These are phyloP conservation scores for Dermolepida albohirtum DNA, from an alignment of 2,888 invertebrate genomes.

Conservation along the genomic window DNA sequence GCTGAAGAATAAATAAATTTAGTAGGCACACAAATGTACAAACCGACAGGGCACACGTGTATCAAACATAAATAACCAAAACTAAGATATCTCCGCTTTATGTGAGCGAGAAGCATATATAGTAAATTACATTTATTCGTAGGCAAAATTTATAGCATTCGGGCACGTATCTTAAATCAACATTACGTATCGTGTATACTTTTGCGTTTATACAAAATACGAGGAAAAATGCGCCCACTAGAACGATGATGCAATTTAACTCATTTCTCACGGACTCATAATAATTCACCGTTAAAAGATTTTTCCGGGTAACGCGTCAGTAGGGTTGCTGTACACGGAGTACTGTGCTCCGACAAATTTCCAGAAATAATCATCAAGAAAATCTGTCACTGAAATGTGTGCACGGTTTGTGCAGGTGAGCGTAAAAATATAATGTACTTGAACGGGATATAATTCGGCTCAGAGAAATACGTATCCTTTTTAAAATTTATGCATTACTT, in stretches of 20 bases:
- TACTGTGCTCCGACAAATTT: slow-evolving; percentile 4
- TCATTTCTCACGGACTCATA: slow-evolving; percentile 58
- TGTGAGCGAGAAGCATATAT: slow-evolving; percentile 8
- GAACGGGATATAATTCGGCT: neutral
- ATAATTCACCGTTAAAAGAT: slow-evolving; percentile 58
- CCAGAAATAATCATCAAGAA: slow-evolving; percentile 9
- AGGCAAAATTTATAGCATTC: slow-evolving; percentile 33
- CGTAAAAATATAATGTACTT: neutral
- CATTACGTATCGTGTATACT: slow-evolving; percentile 36
- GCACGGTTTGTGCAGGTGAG: neutral
- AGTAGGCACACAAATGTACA: slow-evolving; percentile 4
- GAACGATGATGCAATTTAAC: slow-evolving; percentile 57
- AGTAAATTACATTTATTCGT: slow-evolving; percentile 33
- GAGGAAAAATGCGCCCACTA: slow-evolving; percentile 48
- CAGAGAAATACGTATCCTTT: too few relatives aligned
- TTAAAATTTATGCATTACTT: too few relatives aligned
- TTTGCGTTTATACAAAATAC: slow-evolving; percentile 48
- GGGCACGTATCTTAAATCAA: slow-evolving; percentile 39
- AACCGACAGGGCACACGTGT: slow-evolving; percentile 23
- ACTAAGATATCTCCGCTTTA: slow-evolving; percentile 35
- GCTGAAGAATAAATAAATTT: slow-evolving; percentile 2
- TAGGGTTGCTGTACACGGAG: neutral
- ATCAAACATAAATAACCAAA: slow-evolving; percentile 27
- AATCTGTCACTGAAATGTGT: slow-evolving; percentile 14
- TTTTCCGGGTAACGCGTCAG: slow-evolving; percentile 49